Base-by-base conservation (phyloP, 2,888 invertebrate genomes). In the Andricus curvator region DNA sequence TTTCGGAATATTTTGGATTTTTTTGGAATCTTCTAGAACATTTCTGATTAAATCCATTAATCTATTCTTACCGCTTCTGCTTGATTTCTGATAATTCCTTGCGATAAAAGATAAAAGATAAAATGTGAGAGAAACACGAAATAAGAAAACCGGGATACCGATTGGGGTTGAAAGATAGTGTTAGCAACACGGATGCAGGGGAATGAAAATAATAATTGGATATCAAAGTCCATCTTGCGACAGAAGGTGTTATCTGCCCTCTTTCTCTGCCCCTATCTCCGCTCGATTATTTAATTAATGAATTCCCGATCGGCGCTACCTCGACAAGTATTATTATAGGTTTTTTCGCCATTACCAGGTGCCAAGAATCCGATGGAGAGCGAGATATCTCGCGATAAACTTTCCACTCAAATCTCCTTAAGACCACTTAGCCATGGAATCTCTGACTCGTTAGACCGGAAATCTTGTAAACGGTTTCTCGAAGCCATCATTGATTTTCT, bases 221-320 rank as follows among this genome's bases (percentile, higher is more conserved):
- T 15, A 62, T 62, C 15, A n/a, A 11, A 25, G 62, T 62, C 15
- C 3, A 25, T 62, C 22, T 25, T 62, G 62, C 11, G 25, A 62
- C 22, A 22, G 4, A 13, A 25, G 62, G 25, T 62, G 60, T 62
- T 33, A 77, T n/a, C 77, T 60, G 41, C 9, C 65, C 67, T 78
- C 80, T 79, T 81, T 85, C 85, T 85, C 85, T 86, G 81, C 68
- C 41, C 80, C 60, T 78, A 78, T 78, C 68, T 68, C 60, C 22
- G 79, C 76, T 70, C 84, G 85, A 88, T 89, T 90, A 90, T 89
- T 90, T 88, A 90, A 90, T 90, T 90, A 89, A 89, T 85, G 87
- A 88, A 89, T 88, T 87, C 84, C 81, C 86, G 84, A 89, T 89
- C 88, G 86, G 77, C 80, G 78, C 81, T 80, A 84, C 77, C 83